These are phyloP conservation scores for Lycaena phlaeas DNA, from an alignment of 2,888 invertebrate species.

Conservation along the genomic window DNA sequence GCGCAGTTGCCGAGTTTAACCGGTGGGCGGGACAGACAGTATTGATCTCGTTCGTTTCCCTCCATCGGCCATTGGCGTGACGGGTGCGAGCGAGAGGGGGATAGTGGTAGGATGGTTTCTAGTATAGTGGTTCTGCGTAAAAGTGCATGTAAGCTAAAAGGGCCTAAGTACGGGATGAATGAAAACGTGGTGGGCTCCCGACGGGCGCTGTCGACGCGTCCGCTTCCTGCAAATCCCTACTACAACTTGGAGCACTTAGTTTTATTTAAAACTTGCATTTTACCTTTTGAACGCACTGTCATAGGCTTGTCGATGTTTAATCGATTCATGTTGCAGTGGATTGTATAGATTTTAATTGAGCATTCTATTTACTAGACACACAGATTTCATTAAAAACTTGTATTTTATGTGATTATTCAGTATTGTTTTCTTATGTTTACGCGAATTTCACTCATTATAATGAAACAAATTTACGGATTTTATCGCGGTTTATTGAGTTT, in stretches of 20 bases:
- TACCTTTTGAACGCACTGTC: conserved; percentile 11
- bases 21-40: conserved; percentile 69
- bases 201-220: conserved; percentile 66
- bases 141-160: conserved; percentile 38
- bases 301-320: too few relatives aligned
- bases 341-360: too few relatives aligned
- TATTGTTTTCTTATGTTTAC: too few relatives aligned
- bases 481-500: too few relatives aligned
- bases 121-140: conserved; percentile 66
- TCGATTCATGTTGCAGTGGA: too few relatives aligned
- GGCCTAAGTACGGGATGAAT: conserved; percentile 64
- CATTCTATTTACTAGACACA: too few relatives aligned
- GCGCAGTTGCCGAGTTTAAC: conserved; percentile 66
- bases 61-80: conserved; percentile 31
- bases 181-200: conserved; percentile 71
- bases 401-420: too few relatives aligned
- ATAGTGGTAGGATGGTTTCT: conserved; percentile 48
- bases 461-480: too few relatives aligned
- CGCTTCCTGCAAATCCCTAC: conserved; percentile 70
- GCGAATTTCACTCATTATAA: too few relatives aligned
- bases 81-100: conserved; percentile 43
- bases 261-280: conserved; percentile 43
- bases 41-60: conserved; percentile 62
- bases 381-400: too few relatives aligned
- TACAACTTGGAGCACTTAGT: conserved; percentile 63